Evolutionary conservation across 2,113 vertebrate species (phyloP).

Genomic region (Tragelaphus scriptus): DNA sequence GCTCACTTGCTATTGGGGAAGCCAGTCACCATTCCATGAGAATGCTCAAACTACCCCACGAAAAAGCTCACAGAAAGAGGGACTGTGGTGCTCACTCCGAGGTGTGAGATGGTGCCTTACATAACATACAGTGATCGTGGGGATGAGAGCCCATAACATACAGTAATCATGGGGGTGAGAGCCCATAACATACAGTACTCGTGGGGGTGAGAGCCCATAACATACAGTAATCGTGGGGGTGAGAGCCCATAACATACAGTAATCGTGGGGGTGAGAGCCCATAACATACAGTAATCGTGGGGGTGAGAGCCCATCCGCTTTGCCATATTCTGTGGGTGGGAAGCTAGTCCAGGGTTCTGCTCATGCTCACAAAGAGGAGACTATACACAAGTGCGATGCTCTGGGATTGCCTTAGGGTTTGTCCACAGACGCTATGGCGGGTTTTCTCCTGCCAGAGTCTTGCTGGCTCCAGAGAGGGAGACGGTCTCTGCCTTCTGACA

Average conservation of each 20-base stretch:
- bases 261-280: rapidly evolving
- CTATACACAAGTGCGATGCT: rapidly evolving
- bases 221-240: too few relatives aligned
- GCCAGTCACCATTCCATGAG: not conserved
- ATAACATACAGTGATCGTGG: rapidly evolving
- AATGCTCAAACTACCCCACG: rapidly evolving
- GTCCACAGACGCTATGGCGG: rapidly evolving
- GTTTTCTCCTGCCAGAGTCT: not conserved
- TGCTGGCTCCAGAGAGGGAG: not conserved
- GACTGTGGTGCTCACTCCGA: rapidly evolving
- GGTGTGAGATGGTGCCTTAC: not conserved
- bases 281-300: too few relatives aligned
- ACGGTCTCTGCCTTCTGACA: not conserved
- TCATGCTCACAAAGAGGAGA: not conserved
- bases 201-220: too few relatives aligned
- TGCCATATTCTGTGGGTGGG: not conserved
- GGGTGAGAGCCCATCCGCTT: not conserved
- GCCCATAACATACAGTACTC: too few relatives aligned
- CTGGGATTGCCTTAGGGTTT: rapidly evolving
- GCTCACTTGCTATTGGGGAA: not conserved
- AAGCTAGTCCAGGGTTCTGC: too few relatives aligned
- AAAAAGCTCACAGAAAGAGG: not conserved
- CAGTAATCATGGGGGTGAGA: rapidly evolving
- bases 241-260: too few relatives aligned
- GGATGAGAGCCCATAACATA: too few relatives aligned